phyloP scores from a whole-genome alignment of 2,797 vertebrate species.

The Cirrhinus molitorella region DNA sequence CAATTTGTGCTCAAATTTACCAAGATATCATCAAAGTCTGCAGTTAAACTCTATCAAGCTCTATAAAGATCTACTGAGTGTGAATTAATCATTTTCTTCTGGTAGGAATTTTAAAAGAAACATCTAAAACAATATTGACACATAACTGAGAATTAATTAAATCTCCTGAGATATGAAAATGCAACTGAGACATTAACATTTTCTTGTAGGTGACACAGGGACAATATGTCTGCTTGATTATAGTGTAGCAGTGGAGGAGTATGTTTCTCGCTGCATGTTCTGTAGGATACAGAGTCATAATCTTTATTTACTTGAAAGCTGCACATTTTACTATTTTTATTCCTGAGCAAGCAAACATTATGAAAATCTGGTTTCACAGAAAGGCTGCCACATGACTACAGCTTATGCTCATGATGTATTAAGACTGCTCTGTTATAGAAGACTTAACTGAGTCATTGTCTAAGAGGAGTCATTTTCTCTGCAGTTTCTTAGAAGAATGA shows the following conservation, averaged over 20 bases:
- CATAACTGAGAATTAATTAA: not conserved
- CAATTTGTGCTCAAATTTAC: too few species aligned
- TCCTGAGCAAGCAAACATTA: slow-evolving; percentile 5
- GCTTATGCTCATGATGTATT: not conserved
- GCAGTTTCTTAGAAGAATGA: not conserved
- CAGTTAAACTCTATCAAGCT: too few species aligned
- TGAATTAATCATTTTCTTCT: not conserved
- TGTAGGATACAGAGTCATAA: not conserved
- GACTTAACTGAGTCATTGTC: not conserved
- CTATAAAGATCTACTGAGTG: not conserved
- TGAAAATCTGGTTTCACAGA: not conserved
- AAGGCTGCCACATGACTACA: not conserved
- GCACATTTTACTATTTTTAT: slow-evolving; percentile 10
- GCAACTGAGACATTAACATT: not conserved
- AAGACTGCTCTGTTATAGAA: not conserved
- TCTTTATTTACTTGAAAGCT: slow-evolving; percentile 9
- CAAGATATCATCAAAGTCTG: not conserved
- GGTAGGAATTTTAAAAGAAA: not conserved
- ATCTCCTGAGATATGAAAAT: not conserved
- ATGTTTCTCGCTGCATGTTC: too few species aligned
- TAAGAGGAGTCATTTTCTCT: too few species aligned
- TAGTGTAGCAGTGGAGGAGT: not conserved
- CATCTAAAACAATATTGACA: not conserved
- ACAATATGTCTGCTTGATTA: not conserved
- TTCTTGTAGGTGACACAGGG: not conserved